phyloP scores from a whole-genome alignment of 2,888 invertebrate genomes.

The Dioctria rufipes region DNA sequence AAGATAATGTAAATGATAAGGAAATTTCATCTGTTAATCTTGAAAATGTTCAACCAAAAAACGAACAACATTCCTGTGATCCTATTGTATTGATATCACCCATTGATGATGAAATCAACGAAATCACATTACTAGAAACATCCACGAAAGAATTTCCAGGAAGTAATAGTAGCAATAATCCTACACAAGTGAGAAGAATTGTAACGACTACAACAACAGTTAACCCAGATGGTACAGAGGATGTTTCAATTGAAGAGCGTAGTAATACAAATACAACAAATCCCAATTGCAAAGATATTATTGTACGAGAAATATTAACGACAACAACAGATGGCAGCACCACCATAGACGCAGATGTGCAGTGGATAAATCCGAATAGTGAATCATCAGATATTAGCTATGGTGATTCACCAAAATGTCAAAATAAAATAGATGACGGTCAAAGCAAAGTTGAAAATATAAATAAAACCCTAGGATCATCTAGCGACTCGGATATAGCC shows the following conservation, averaged over 20 bases:
- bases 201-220: constrained; percentile 20
- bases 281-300: neutral
- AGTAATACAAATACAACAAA: neutral
- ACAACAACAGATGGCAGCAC: neutral
- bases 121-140: constrained; percentile 50
- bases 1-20: constrained; percentile 52
- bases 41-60: constrained; percentile 30
- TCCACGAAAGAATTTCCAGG: neutral
- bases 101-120: constrained; percentile 49
- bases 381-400: constrained; percentile 57
- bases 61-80: constrained; percentile 28
- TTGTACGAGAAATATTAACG: neutral
- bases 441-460: constrained; percentile 57
- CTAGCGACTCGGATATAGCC: constrained; percentile 78
- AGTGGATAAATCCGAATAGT: constrained; percentile 50
- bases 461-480: constrained; percentile 74
- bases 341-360: neutral
- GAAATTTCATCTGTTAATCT: constrained; percentile 54
- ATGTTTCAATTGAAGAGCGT: constrained; percentile 21
- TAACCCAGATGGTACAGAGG: constrained; percentile 44
- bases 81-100: constrained; percentile 44
- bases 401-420: constrained; percentile 58
- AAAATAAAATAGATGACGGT: neutral
- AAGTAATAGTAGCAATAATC: neutral
- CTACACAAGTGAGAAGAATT: neutral